Conservation (phyloP, 37 sponge, comb jelly and placozoan species). For the Aphrocallistes beatrix region DNA sequence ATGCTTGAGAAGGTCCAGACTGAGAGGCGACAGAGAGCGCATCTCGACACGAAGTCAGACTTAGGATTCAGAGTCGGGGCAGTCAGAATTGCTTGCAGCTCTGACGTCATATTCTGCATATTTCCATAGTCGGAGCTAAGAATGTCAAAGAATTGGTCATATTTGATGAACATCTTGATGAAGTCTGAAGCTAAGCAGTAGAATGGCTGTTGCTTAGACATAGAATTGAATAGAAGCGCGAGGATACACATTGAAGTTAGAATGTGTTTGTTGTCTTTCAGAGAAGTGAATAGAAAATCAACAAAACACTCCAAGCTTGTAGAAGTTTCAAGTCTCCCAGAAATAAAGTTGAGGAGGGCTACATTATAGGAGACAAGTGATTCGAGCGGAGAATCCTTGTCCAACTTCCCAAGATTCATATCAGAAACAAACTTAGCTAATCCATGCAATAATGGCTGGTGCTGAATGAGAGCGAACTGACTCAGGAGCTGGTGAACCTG, state of each 20-base stretch:
- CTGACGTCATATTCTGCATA: background rate
- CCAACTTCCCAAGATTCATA: background rate
- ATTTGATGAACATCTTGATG: background rate
- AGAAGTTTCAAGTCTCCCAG: background rate
- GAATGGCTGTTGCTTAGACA: background rate
- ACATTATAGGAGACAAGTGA: background rate
- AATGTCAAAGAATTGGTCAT: background rate
- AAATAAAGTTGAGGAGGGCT: background rate
- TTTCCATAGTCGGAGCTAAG: background rate
- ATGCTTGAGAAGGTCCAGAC: background rate
- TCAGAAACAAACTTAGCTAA: background rate
- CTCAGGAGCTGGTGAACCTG: background rate
- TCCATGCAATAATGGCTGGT: background rate
- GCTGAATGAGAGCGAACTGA: background rate
- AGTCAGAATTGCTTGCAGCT: background rate
- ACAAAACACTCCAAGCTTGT: background rate
- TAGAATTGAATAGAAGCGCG: background rate
- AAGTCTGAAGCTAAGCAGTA: background rate
- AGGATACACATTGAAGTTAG: background rate
- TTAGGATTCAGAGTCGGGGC: background rate
- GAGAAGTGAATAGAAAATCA: background rate
- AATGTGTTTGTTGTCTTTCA: background rate
- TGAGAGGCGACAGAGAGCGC: background rate
- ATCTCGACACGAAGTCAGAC: background rate
- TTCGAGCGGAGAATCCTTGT: background rate